phyloP scores from a whole-genome alignment of 2,113 vertebrate genomes.

The Mastomys natalensis region DNA sequence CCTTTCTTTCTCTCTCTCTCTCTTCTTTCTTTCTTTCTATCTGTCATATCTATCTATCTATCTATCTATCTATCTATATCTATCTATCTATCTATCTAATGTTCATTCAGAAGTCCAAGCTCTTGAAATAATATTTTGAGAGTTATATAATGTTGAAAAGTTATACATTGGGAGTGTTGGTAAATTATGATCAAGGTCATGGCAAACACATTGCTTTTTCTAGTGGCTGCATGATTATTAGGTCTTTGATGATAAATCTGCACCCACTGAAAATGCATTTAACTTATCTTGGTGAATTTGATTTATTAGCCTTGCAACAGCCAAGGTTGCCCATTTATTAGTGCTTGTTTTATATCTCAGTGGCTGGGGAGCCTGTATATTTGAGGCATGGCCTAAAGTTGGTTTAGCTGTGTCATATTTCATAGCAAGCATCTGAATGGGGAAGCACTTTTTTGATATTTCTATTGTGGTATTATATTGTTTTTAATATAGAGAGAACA shows the following conservation, averaged over 20 bases:
- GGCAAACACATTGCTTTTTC: constrained; percentile 86
- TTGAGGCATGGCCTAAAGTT: constrained; percentile 87
- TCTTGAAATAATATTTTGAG: constrained; percentile 73
- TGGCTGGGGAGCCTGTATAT: constrained; percentile 87
- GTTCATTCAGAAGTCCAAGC: constrained; percentile 52
- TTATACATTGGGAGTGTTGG: constrained; percentile 78
- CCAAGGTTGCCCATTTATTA: constrained; percentile 89
- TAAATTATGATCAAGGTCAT: constrained; percentile 89
- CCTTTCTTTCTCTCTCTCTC: too few species aligned
- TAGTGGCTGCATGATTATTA: constrained; percentile 87
- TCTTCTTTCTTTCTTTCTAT: too few species aligned
- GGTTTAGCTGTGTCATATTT: constrained; percentile 86
- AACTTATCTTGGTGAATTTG: constrained; percentile 89
- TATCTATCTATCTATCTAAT: too few species aligned
- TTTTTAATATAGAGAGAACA: constrained; percentile 63
- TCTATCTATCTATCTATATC: too few species aligned
- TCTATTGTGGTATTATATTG: constrained; percentile 82
- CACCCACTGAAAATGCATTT: constrained; percentile 85
- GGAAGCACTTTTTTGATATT: constrained; percentile 82
- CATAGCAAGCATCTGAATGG: constrained; percentile 77
- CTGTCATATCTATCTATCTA: too few species aligned
- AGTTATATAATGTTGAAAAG: constrained; percentile 77
- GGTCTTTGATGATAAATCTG: constrained; percentile 87
- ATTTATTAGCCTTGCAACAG: constrained; percentile 87
- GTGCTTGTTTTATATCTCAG: constrained; percentile 89